phyloP scores from a whole-genome alignment of 2,888 invertebrate genomes.

The Horisme vitalbata region DNA sequence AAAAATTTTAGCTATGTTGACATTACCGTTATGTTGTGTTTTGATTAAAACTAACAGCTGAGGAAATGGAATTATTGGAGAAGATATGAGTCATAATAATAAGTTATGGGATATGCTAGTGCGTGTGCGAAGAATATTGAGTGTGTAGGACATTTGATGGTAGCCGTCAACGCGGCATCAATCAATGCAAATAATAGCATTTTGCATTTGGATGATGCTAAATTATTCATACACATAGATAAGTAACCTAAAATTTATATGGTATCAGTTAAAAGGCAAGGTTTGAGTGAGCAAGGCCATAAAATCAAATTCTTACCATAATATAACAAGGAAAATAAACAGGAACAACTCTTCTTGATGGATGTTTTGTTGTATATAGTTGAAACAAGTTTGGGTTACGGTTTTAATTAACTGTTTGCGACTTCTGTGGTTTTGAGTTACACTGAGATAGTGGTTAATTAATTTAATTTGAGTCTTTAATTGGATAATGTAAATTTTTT shows the following conservation, averaged over 20 bases:
- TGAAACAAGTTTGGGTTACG: constrained; percentile 8
- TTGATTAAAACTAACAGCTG: constrained; percentile 23
- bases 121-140: constrained; percentile 6
- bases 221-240: constrained; percentile 5
- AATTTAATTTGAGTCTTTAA: too few relatives aligned
- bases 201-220: constrained; percentile 14
- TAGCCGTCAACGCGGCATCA: constrained; percentile 19
- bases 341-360: not conserved
- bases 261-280: too few relatives aligned
- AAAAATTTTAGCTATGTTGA: constrained; percentile 32
- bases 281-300: too few relatives aligned
- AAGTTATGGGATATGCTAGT: constrained; percentile 8
- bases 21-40: constrained; percentile 26
- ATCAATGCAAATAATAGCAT: constrained; percentile 22
- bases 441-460: constrained; percentile 20
- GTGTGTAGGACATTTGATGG: not conserved
- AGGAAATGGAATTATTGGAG: not conserved
- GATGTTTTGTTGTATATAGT: not conserved
- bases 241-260: too few relatives aligned
- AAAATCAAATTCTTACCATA: too few relatives aligned
- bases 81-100: constrained; percentile 1
- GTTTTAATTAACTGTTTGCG: constrained; percentile 49
- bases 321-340: not conserved
- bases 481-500: too few relatives aligned
- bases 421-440: constrained; percentile 48